phyloP scores from a whole-genome alignment of 2,888 invertebrate species.

The Charanyca ferruginea region DNA sequence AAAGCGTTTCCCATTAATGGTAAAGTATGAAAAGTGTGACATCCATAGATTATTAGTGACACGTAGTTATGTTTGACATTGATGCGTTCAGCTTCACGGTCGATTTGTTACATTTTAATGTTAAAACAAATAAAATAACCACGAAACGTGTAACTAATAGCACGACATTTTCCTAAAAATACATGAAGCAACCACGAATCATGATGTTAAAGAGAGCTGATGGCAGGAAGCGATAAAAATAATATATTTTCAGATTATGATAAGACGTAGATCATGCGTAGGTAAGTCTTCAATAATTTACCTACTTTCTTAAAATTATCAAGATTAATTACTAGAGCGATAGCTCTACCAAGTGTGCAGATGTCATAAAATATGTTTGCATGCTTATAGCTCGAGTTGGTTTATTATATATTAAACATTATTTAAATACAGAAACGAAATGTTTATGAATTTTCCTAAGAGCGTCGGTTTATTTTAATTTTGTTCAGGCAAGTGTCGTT shows the following conservation, averaged over 20 bases:
- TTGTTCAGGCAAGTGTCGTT: conserved; percentile 26
- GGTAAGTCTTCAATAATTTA: conserved; percentile 54
- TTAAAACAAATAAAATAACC: conserved; percentile 58
- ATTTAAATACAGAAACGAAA: conserved; percentile 43
- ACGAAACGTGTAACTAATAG: conserved; percentile 63
- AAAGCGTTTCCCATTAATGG: conserved; percentile 27
- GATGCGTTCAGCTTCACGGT: conserved; percentile 48
- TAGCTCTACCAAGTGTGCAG: conserved; percentile 43
- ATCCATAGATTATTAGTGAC: conserved; percentile 43
- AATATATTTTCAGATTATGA: conserved; percentile 68
- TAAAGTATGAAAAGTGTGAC: conserved; percentile 29
- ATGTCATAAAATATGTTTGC: conserved; percentile 44
- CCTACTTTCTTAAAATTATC: conserved; percentile 45
- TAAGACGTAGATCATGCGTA: conserved; percentile 61
- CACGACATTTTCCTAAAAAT: conserved; percentile 68
- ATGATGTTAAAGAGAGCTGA: conserved; percentile 66
- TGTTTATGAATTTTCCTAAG: conserved; percentile 26
- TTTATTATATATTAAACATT: conserved; percentile 46
- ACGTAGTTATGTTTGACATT: conserved; percentile 48
- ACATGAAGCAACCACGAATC: conserved; percentile 64
- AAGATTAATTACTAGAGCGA: conserved; percentile 59
- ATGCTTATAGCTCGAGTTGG: conserved; percentile 33
- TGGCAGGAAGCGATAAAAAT: conserved; percentile 74
- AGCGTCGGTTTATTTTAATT: conserved; percentile 20
- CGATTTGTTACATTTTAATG: conserved; percentile 55